Evolutionary conservation across 30 jellyfish, hydroid and myxozoan genomes (phyloP).

Genomic region (Turritopsis dohrnii): DNA sequence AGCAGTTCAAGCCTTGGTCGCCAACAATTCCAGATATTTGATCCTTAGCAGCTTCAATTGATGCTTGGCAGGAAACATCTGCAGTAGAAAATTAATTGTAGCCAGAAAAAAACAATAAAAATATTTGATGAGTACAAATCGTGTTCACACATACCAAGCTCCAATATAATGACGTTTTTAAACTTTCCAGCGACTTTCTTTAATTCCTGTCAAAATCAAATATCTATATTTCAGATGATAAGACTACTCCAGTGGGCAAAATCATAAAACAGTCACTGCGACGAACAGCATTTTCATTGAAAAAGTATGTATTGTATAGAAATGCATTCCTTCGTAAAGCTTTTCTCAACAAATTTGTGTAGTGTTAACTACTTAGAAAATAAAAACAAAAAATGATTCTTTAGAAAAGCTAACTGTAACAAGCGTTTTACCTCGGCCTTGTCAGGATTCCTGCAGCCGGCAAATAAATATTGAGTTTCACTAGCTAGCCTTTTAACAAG

Average conservation of each 20-base stretch:
- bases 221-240: neutral
- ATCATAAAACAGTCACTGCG: no score
- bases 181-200: slow-evolving; percentile 1
- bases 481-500: slow-evolving; percentile 48
- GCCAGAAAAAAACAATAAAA: neutral
- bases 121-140: neutral
- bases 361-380: no score
- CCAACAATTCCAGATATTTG: slow-evolving; percentile 32
- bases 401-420: no score
- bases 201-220: slow-evolving; percentile 15
- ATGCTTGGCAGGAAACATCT: slow-evolving; percentile 58
- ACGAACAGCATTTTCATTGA: no score
- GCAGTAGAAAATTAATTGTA: neutral
- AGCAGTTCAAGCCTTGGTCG: slow-evolving; percentile 55
- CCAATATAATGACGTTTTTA: no score
- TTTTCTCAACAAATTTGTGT: no score
- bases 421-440: no score
- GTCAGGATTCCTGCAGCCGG: slow-evolving; percentile 73
- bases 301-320: no score
- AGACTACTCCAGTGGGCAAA: no score
- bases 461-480: slow-evolving; percentile 59
- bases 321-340: no score
- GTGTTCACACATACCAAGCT: neutral
- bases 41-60: slow-evolving; percentile 49
- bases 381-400: no score